A percentile compares a stretch with the other conserved stretches of the same genome.
phyloP scores from a whole-genome alignment of 2,888 invertebrate species.

The Altica lythri region DNA sequence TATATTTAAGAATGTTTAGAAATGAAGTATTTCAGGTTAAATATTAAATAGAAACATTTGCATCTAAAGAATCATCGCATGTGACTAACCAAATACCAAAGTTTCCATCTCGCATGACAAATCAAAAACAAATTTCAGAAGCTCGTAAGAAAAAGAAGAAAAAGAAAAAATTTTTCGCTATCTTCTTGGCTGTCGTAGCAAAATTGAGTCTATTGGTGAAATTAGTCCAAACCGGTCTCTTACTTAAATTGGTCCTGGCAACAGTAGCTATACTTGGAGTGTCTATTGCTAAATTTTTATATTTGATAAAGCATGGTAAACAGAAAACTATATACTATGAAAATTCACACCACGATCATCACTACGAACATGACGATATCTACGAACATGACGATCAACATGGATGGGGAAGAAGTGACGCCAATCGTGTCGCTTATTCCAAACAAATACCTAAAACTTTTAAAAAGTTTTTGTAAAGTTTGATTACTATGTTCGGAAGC shows the following conservation, averaged over 20 bases:
- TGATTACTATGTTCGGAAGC: not conserved
- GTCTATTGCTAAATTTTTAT: conserved; percentile 73
- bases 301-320: conserved; percentile 71
- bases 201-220: conserved; percentile 74
- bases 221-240: conserved; percentile 71
- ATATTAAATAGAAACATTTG: conserved; percentile 8
- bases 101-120: not conserved
- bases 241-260: conserved; percentile 78
- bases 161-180: conserved; percentile 68
- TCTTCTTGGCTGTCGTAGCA: conserved; percentile 71
- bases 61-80: conserved; percentile 34
- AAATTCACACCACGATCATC: conserved; percentile 83
- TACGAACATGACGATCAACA: conserved; percentile 50
- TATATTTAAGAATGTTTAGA: conserved; percentile 10
- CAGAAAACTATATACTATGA: conserved; percentile 80
- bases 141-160: conserved; percentile 63
- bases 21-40: not conserved
- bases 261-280: conserved; percentile 71
- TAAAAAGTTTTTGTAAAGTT: not conserved
- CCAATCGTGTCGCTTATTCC: conserved; percentile 50
- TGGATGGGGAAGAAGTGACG: conserved; percentile 47
- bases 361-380: conserved; percentile 69
- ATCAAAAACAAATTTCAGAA: conserved; percentile 40
- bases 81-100: conserved; percentile 31
- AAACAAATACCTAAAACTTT: conserved; percentile 42